Evolutionary conservation across 2,888 invertebrate genomes (phyloP).

Genomic region (Drosophila demipolita): DNA sequence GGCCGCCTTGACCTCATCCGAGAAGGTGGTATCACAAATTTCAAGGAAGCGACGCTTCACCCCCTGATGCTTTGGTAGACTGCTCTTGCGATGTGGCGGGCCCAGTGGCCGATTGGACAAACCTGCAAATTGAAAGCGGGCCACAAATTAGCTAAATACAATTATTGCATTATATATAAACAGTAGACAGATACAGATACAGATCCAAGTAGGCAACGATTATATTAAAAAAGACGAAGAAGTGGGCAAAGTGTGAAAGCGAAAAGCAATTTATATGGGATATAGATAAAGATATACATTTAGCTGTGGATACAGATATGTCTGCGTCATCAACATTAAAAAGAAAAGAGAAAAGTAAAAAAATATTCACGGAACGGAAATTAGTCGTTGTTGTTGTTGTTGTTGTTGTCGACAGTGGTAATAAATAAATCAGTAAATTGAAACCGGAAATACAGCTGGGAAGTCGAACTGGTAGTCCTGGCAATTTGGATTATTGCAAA

Average conservation of each 20-base stretch:
- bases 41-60: slow-evolving; percentile 85
- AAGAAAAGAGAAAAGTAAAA: neutral
- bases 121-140: slow-evolving; percentile 68
- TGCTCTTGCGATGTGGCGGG: slow-evolving; percentile 85
- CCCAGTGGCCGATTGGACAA: slow-evolving; percentile 85
- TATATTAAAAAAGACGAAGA: neutral
- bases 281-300: slow-evolving; percentile 4
- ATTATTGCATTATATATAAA: neutral
- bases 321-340: neutral
- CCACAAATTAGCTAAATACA: slow-evolving; percentile 11
- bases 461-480: slow-evolving; percentile 61
- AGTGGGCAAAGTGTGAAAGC: neutral
- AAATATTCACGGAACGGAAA: slow-evolving; percentile 43
- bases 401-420: slow-evolving; percentile 49
- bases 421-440: slow-evolving; percentile 75
- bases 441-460: slow-evolving; percentile 75
- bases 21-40: slow-evolving; percentile 85
- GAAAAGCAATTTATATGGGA: neutral
- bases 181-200: neutral
- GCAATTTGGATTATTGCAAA: slow-evolving; percentile 77
- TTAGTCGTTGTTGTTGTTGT: slow-evolving; percentile 27
- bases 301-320: slow-evolving; percentile 14
- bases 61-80: slow-evolving; percentile 85
- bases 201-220: no score
- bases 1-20: slow-evolving; percentile 85